phyloP scores from a whole-genome alignment of 1,140 invertebrate genomes.

The Aradophagus sp. region DNA sequence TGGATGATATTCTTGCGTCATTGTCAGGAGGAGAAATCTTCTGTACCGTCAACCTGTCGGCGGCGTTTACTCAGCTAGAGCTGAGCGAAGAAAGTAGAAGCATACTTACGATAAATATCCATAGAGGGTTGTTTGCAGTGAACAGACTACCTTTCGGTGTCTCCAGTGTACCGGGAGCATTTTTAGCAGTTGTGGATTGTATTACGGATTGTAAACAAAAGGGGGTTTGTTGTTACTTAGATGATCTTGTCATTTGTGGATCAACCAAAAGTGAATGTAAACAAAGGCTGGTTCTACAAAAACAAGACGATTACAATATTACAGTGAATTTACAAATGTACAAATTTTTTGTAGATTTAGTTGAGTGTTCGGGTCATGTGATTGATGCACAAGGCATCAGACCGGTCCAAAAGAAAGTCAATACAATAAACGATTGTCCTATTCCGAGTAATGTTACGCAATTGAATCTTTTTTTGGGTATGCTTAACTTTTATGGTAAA shows the following conservation, averaged over 20 bases:
- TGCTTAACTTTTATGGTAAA: constrained; percentile 60
- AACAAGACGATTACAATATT: constrained; percentile 1
- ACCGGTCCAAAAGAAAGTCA: constrained; percentile 47
- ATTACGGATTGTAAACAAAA: background rate
- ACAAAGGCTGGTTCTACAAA: constrained; percentile 1
- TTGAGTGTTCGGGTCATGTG: constrained; percentile 25
- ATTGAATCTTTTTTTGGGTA: constrained; percentile 49
- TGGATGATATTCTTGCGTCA: constrained; percentile 64
- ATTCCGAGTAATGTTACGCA: constrained; percentile 52
- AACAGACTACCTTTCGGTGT: constrained; percentile 24
- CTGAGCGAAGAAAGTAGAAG: constrained; percentile 51
- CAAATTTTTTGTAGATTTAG: background rate
- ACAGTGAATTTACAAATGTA: constrained; percentile 6
- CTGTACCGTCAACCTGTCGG: constrained; percentile 41
- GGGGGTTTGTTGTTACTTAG: constrained; percentile 12
- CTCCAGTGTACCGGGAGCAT: constrained; percentile 11
- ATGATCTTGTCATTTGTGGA: constrained; percentile 14
- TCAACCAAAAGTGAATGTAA: background rate
- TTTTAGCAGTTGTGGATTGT: constrained; percentile 24
- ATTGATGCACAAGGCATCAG: constrained; percentile 39
- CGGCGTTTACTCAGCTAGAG: constrained; percentile 25
- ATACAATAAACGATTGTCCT: constrained; percentile 50
- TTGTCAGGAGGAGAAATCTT: constrained; percentile 59
- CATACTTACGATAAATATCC: constrained; percentile 53
- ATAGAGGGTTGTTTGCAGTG: constrained; percentile 16